Base-by-base conservation (phyloP, 1,140 invertebrate species). In the Rhopalosiphum maidis region DNA sequence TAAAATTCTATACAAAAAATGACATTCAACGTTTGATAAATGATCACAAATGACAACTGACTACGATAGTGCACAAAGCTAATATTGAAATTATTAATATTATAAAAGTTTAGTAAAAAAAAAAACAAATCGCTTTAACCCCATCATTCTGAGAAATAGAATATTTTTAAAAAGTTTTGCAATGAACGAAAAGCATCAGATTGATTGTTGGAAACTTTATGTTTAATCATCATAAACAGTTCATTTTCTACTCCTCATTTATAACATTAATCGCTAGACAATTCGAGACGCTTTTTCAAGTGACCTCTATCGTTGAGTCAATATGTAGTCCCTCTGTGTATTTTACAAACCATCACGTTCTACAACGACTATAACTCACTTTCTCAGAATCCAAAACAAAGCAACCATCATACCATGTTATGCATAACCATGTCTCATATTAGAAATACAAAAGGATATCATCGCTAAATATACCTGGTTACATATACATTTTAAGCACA, bases 201-300 rank as follows among this genome's bases (percentile, higher is more conserved):
- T 41, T 41, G 37, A 85, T 85, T 85, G 7, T 37, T 83, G 35
- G 22, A 41, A 85, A 85, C 82, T 85, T 85, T 25, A 85, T 85
- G 37, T 85, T 85, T 41, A 85, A 85, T 85, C 82, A 25, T 37
- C 37, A 22, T 85, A 85, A 85, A 85, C 82, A 85, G 82, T 41
- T 85, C 23, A 85, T 85, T 41, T 37, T 85, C 7, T 2, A 41
- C 82, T 85, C 2, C 21, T 41, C 22, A 41, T 85, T 85, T 85
- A 85, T 41, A 41, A 41, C 8, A 85, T 22, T 15, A 85, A 37
- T 85, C 82, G 6, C 22, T 41, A 8, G 22, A 85, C 82, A 37
- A 23, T 41, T 2, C 35, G 2, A 23, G 22, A 41, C 8, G 23
- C 7, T 85, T 85, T 85, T 85, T 85, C 77, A 23, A 82, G 77